A percentile compares a stretch with the other conserved stretches of the same genome.
Conservation (phyloP, 2,888 invertebrate species). For the Petrophora chlorosata region DNA sequence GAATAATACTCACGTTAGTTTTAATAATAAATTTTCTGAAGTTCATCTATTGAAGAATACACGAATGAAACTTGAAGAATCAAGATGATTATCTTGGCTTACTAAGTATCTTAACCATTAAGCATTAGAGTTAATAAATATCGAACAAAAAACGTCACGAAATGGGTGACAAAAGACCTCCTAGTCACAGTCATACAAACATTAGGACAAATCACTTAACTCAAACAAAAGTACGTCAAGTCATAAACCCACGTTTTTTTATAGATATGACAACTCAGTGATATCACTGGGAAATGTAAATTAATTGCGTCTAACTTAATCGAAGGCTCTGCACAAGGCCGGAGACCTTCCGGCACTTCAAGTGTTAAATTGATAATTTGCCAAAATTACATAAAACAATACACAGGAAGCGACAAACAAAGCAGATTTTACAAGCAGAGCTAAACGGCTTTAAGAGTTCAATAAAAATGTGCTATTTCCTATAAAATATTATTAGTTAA, state of each 20-base stretch:
- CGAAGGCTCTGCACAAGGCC: constrained; percentile 27
- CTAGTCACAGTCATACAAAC: neutral
- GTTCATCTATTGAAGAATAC: too few relatives aligned
- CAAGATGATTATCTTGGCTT: too few relatives aligned
- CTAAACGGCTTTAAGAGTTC: neutral
- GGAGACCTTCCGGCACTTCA: constrained; percentile 29
- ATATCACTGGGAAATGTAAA: constrained; percentile 21
- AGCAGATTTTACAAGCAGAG: constrained; percentile 1
- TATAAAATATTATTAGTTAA: too few relatives aligned
- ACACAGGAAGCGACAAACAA: constrained; percentile 13
- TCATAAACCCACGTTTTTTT: constrained; percentile 7
- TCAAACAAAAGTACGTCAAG: constrained; percentile 11
- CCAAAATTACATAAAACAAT: constrained; percentile 25
- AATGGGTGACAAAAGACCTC: neutral
- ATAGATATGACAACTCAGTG: constrained; percentile 14
- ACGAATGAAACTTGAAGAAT: too few relatives aligned
- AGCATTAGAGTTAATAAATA: too few relatives aligned
- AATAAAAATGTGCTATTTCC: too few relatives aligned
- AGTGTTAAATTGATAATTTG: constrained; percentile 23
- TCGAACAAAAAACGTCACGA: too few relatives aligned
- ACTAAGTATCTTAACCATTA: too few relatives aligned
- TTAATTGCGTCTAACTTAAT: constrained; percentile 18
- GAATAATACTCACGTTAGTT: too few relatives aligned
- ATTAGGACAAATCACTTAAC: constrained; percentile 1
- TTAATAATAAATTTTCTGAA: too few relatives aligned